Base-by-base conservation (phyloP, 2,888 invertebrate species). In the Calephelis perditalis region DNA sequence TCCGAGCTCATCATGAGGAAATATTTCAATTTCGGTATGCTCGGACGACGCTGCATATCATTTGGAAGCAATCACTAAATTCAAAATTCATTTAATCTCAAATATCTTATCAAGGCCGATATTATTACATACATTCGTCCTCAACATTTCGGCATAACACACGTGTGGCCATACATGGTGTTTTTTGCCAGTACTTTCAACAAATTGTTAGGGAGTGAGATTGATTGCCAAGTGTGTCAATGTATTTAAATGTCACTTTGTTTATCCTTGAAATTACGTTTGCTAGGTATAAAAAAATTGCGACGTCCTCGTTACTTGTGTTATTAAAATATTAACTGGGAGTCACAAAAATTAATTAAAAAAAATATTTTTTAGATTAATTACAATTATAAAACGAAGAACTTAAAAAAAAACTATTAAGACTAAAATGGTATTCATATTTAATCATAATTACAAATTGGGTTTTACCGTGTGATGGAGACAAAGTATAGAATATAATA, bases 1-100 rank as follows among this genome's bases (percentile, higher is more conserved):
- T 89, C 89, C 82, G 91, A 91, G 86, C 88, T 89, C 84, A 90
- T 91, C 86, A 89, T 91, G 89, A 87, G 90, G 89, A 90, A 90
- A 89, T 90, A 90, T 89, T 90, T 89, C 89, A 89, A 87, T 72
- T 90, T 90, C 78, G 89, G 90, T 90, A 90, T 85, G 88, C 78
- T 78, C 77, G 73, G 72, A 59, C 57, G 61, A 56, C 72, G 71
- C 68, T 71, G 72, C 74, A 73, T 72, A 68, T 65, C 65, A 71
- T 71, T 72, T 75, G 74, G 73, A 78, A 75, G 70, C 78, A 74
- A 79, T 76, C 82, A 82, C 79, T 57, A 55, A 47, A 58, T 54
- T 52, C 9, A 35, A 52, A 7, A 11, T 52, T 52, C 52, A 52
- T 52, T 52, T 9, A 26, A 8, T 15, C 49, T 9, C 76, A 76